Conservation (phyloP, 2,888 invertebrate genomes). For the Danaus chrysippus region DNA sequence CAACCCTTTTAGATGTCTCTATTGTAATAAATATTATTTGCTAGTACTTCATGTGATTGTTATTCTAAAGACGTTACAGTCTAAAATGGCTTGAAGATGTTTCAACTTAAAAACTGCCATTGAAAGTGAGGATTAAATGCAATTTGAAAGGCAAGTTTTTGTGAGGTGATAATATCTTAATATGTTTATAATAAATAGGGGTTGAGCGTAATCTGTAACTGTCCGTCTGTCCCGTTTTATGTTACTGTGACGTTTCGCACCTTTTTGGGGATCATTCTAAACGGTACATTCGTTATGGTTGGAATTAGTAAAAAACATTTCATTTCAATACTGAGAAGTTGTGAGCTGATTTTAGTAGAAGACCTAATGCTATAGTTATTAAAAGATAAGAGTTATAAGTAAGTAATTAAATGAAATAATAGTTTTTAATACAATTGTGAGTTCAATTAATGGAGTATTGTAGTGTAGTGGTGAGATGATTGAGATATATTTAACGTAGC, state of each 20-base stretch:
- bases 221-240: constrained; percentile 56
- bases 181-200: constrained; percentile 70
- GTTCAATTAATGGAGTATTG: too few species aligned
- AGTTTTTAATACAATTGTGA: constrained; percentile 1
- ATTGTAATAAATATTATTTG: constrained; percentile 30
- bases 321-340: background rate
- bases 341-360: background rate
- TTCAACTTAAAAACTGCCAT: constrained; percentile 37
- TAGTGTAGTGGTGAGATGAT: background rate
- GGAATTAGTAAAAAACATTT: constrained; percentile 10
- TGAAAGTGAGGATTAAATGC: constrained; percentile 65
- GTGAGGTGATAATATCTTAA: constrained; percentile 70
- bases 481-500: constrained; percentile 13
- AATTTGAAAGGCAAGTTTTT: constrained; percentile 62
- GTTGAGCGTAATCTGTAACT: constrained; percentile 74
- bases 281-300: constrained; percentile 13
- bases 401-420: background rate
- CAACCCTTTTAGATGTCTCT: constrained; percentile 40
- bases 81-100: constrained; percentile 37
- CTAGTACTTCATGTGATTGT: constrained; percentile 22
- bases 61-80: constrained; percentile 25
- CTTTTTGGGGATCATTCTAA: constrained; percentile 56
- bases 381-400: background rate
- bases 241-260: constrained; percentile 63
- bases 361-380: background rate